Percentiles rank a stretch among this genome's conserved stretches.
phyloP scores from a whole-genome alignment of 1,140 invertebrate species.

The Holotrichia oblita region DNA sequence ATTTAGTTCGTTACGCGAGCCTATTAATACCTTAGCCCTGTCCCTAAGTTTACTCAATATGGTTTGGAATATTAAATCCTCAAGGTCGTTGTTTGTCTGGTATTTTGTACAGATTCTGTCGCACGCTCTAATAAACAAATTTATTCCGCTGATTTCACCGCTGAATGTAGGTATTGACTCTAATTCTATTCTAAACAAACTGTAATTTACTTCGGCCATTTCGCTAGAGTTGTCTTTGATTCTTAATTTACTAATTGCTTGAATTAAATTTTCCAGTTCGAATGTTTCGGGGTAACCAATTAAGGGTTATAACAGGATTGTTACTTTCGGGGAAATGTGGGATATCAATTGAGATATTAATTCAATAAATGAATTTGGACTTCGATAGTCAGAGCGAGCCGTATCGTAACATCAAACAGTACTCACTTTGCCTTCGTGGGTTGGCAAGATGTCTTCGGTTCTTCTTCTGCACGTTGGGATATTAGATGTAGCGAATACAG shows the following conservation, averaged over 20 bases:
- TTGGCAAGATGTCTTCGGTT: no score
- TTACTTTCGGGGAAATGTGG: not conserved
- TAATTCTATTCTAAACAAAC: slow-evolving; percentile 1
- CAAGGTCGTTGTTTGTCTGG: not conserved
- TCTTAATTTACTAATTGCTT: not conserved
- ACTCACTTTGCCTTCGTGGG: no score
- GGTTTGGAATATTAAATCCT: not conserved
- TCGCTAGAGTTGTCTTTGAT: not conserved
- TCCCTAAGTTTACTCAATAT: slow-evolving; percentile 9
- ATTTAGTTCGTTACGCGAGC: slow-evolving; percentile 6
- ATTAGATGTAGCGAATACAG: no score
- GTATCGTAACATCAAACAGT: not conserved
- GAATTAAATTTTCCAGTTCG: slow-evolving; percentile 12
- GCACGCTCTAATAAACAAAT: not conserved
- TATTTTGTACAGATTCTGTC: not conserved
- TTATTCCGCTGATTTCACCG: not conserved
- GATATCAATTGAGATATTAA: slow-evolving; percentile 1
- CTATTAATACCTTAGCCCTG: slow-evolving; percentile 12
- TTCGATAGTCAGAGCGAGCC: not conserved
- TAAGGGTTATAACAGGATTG: not conserved
- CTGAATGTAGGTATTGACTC: slow-evolving; percentile 6
- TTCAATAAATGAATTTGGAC: slow-evolving; percentile 2
- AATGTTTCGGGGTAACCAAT: not conserved
- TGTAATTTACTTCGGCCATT: not conserved
- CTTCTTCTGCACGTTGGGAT: no score